phyloP scores from a whole-genome alignment of 2,888 invertebrate genomes.

The Meloe dianella region DNA sequence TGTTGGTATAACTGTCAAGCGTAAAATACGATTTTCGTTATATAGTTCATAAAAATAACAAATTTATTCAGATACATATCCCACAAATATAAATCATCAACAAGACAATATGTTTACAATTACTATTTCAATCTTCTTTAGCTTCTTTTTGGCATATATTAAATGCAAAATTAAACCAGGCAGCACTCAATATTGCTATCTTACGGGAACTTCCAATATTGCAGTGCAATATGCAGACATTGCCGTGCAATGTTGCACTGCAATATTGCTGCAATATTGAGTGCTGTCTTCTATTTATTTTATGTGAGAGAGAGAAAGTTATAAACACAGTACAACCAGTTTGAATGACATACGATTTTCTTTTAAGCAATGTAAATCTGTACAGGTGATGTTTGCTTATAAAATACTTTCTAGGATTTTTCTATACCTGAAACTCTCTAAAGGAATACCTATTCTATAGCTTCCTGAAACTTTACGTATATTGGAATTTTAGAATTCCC shows the following conservation, averaged over 20 bases:
- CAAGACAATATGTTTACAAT: background rate
- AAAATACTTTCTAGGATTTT: background rate
- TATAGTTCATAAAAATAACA: background rate
- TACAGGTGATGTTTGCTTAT: background rate
- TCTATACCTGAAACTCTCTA: background rate
- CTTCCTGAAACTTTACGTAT: background rate
- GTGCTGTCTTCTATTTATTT: no score
- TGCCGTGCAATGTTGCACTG: no score
- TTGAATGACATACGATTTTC: background rate
- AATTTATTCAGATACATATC: background rate
- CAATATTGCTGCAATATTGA: no score
- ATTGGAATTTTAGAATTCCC: constrained; percentile 10
- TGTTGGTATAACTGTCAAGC: background rate
- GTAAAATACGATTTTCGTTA: background rate
- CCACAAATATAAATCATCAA: background rate
- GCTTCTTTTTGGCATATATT: background rate
- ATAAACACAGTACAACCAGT: background rate
- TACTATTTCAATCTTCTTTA: background rate
- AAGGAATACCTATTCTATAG: background rate
- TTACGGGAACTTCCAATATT: no score
- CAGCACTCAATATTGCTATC: no score
- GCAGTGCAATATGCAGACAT: no score
- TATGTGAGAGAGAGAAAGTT: background rate
- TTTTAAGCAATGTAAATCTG: background rate
- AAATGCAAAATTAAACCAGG: no score